Conservation (phyloP, 2,888 invertebrate species). For the Laothoe populi region DNA sequence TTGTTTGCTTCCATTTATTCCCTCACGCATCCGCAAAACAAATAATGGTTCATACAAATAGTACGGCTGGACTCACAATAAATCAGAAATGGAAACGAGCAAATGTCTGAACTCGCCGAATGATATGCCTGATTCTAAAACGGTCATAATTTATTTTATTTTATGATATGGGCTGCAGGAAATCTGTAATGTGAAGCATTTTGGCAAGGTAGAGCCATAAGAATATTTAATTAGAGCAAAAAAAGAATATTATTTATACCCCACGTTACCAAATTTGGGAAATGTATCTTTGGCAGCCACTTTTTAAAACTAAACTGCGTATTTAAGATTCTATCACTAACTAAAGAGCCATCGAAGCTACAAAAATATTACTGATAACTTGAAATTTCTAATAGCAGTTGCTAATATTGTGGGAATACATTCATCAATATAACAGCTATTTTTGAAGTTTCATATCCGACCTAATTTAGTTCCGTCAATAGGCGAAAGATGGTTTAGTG, state of each 20-base stretch:
- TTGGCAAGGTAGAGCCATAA: neutral
- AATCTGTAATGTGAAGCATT: neutral
- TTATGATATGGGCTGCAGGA: neutral
- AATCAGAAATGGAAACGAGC: constrained; percentile 11
- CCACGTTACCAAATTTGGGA: too few species aligned
- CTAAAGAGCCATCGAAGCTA: too few species aligned
- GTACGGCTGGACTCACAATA: neutral
- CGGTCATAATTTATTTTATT: neutral
- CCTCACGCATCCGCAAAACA: neutral
- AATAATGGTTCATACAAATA: constrained; percentile 8
- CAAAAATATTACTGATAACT: too few species aligned
- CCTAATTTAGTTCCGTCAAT: constrained; percentile 7
- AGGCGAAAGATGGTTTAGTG: constrained; percentile 10
- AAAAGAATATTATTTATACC: too few species aligned
- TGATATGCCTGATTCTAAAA: neutral
- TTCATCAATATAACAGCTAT: neutral
- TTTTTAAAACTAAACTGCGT: too few species aligned
- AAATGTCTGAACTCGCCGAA: constrained; percentile 2
- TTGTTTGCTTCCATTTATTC: neutral
- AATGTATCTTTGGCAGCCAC: too few species aligned
- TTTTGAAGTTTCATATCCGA: neutral
- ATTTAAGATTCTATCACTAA: too few species aligned
- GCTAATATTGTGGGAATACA: too few species aligned
- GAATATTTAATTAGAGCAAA: neutral
- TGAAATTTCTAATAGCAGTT: too few species aligned